These are phyloP conservation scores for Leptopilina boulardi DNA, from an alignment of 1,140 invertebrate species.

Conservation along the genomic window DNA sequence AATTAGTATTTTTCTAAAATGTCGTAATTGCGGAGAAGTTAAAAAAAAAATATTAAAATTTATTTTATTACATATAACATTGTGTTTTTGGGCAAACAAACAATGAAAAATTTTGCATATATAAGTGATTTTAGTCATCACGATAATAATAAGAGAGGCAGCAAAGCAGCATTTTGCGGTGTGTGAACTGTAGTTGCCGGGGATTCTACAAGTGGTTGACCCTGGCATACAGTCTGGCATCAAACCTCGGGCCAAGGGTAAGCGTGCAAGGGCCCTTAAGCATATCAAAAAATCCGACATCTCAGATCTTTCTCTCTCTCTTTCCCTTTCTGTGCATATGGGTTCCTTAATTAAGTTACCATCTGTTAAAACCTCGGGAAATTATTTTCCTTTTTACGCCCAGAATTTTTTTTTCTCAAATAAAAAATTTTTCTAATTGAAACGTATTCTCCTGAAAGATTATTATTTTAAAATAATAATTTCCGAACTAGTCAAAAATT, in stretches of 20 bases:
- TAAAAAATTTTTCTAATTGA: no score
- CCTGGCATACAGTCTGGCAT: constrained; percentile 51
- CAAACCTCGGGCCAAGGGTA: constrained; percentile 30
- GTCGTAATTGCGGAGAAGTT: no score
- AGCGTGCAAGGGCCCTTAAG: not conserved
- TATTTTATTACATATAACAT: no score
- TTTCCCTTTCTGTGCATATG: constrained; percentile 7
- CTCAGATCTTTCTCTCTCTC: no score
- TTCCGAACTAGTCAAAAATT: no score
- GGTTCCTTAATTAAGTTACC: not conserved
- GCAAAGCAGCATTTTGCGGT: not conserved
- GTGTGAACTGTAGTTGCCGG: constrained; percentile 46
- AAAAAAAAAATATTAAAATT: no score
- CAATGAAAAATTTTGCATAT: not conserved
- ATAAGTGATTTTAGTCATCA: not conserved
- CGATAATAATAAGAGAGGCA: no score
- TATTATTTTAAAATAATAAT: no score
- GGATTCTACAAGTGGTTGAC: constrained; percentile 63
- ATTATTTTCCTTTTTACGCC: no score
- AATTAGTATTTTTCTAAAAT: no score
- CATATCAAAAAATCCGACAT: not conserved
- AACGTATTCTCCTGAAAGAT: no score
- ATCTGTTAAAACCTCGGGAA: not conserved
- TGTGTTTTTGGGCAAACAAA: constrained; percentile 20
- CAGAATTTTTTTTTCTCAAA: no score